A percentile compares a stretch with the other conserved stretches of the same genome.
phyloP scores from a whole-genome alignment of 2,888 invertebrate genomes.

The Caenorhabditis sp. region DNA sequence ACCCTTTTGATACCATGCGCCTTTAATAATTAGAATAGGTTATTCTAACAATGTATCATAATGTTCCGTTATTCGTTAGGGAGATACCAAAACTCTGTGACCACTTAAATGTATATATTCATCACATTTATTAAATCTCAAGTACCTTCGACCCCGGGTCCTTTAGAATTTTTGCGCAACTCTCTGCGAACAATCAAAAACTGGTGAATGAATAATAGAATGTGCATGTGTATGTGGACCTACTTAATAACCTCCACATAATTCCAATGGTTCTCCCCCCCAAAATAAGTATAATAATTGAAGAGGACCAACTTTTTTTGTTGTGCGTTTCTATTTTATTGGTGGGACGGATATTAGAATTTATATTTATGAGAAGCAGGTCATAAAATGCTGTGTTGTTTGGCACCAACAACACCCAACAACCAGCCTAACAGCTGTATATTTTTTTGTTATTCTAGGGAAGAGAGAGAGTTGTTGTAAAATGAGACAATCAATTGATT shows the following conservation, averaged over 20 bases:
- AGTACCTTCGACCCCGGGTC: not conserved
- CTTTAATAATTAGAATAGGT: not conserved
- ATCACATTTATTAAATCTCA: not conserved
- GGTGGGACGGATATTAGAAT: not conserved
- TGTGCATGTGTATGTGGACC: not conserved
- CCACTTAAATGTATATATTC: no score
- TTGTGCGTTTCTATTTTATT: not conserved
- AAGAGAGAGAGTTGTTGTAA: not conserved
- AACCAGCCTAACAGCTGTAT: not conserved
- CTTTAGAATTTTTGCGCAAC: not conserved
- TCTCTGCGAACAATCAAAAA: not conserved
- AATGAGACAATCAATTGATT: not conserved
- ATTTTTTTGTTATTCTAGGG: not conserved
- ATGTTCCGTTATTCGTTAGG: not conserved
- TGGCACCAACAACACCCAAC: not conserved
- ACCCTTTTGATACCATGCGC: not conserved
- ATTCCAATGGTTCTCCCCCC: not conserved
- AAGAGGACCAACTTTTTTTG: not conserved
- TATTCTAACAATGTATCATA: not conserved
- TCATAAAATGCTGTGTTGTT: not conserved
- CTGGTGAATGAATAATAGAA: not conserved
- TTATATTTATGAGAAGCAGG: slow-evolving; percentile 1
- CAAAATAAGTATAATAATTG: not conserved
- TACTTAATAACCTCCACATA: not conserved
- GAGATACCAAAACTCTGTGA: no score